Evolutionary conservation across 2,113 vertebrate genomes (phyloP), one percentile per base, ranked within the genome.

Genomic region (Platycercus adscitus): DNA sequence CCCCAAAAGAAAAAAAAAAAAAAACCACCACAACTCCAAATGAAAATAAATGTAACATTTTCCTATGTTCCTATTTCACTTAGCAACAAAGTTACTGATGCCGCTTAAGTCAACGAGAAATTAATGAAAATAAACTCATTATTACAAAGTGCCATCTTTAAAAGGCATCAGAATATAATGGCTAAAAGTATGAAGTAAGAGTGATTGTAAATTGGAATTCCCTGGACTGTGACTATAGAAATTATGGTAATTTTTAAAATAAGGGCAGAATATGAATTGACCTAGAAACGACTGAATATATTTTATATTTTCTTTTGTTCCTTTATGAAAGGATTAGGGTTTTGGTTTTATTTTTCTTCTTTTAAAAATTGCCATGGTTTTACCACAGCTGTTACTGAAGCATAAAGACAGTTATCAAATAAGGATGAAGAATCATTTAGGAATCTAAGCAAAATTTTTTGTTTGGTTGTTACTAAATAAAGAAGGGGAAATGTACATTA

Each of bases 271-370:
- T 89, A 80, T 50, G 23, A 78, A 81, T 44, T 92, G 81, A 91
- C 76, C 89, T 95, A 91, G 91, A 96, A 95, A 96, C 60, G 23
- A 41, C 35, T 81, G 81, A 69, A 92, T 91, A 26, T 86, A 70
- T 91, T 84, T 66, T 46, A 64, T 14, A 23, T 89, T 86, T 83
- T 6, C 39, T 89, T 92, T 93, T 95, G 71, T 87, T 91, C 37
- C 31, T 92, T 92, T 83, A 63, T 66, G 41, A 33, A 85, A 69
- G 20, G 2, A 6, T 49, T 78, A 11, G 11, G 2, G 0, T 0
- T 7, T 39, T 17, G 41, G 4, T 35, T 12, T 29, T 66, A 37
- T 72, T 46, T 28, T 20, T 25, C 3, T 44, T 68, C 31, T 79
- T 83, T 89, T 72, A n/a, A 21, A 89, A 77, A 89, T 77, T 64